Conservation (phyloP, 1,140 invertebrate genomes). For the Drosophila triauraria region DNA sequence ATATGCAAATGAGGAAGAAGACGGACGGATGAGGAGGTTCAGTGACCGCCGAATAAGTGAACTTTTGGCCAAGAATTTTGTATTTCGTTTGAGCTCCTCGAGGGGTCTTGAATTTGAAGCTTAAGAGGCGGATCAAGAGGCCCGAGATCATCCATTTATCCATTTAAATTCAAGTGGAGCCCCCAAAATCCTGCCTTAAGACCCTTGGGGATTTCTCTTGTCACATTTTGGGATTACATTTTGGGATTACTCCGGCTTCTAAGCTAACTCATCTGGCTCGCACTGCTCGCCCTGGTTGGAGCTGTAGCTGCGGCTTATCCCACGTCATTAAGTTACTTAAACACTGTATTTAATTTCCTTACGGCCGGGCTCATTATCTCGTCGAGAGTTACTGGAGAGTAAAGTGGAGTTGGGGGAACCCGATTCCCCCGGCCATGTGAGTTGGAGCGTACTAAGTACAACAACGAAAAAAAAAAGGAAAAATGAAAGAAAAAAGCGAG, state of each 20-base stretch:
- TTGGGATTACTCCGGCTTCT: slow-evolving; percentile 9
- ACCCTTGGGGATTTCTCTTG: slow-evolving; percentile 14
- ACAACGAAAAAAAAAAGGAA: slow-evolving; percentile 1
- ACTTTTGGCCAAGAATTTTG: slow-evolving; percentile 30
- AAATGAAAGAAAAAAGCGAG: slow-evolving; percentile 43
- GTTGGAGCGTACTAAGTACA: slow-evolving; percentile 68
- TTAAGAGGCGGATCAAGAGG: slow-evolving; percentile 35
- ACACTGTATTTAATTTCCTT: slow-evolving; percentile 81
- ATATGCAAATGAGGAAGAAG: slow-evolving; percentile 77
- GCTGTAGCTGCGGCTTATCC: slow-evolving; percentile 50
- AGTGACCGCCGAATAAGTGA: slow-evolving; percentile 61
- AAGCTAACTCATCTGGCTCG: slow-evolving; percentile 16
- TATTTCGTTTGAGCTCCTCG: slow-evolving; percentile 5
- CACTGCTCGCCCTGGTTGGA: neutral
- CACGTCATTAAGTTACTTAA: slow-evolving; percentile 83
- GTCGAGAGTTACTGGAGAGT: slow-evolving; percentile 40
- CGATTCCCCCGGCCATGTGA: slow-evolving; percentile 53
- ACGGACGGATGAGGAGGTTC: slow-evolving; percentile 45
- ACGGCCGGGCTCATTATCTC: slow-evolving; percentile 74
- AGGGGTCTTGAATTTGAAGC: slow-evolving; percentile 11
- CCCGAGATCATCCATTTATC: slow-evolving; percentile 27
- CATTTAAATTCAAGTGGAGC: slow-evolving; percentile 20
- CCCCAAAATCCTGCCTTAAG: slow-evolving; percentile 17
- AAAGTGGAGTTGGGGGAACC: slow-evolving; percentile 20
- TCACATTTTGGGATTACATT: slow-evolving; percentile 40